These are phyloP conservation scores for Rhynchonema sp. DNA, from an alignment of 2,888 invertebrate species.

Conservation along the genomic window DNA sequence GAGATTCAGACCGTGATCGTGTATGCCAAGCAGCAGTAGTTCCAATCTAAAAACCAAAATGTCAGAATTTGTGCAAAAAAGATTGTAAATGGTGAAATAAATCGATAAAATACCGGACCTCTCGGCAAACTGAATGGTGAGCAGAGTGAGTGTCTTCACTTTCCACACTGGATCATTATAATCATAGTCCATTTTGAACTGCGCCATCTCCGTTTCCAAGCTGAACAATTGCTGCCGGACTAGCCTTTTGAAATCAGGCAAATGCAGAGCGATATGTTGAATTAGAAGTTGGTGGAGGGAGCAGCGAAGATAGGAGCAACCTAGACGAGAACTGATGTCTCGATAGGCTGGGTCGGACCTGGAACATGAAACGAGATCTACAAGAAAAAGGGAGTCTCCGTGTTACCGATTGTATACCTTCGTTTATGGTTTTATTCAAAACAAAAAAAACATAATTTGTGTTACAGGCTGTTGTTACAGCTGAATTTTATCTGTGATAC, in stretches of 20 bases:
- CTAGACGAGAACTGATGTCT: constrained; percentile 12
- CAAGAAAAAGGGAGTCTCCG: too few relatives aligned
- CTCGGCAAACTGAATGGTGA: constrained; percentile 1
- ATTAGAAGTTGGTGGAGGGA: constrained; percentile 13
- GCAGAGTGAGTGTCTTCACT: constrained; percentile 32
- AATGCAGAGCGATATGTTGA: constrained; percentile 13
- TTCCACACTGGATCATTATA: constrained; percentile 31
- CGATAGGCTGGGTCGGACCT: background rate
- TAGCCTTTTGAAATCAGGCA: constrained; percentile 11
- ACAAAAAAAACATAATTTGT: too few relatives aligned
- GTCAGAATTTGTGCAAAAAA: background rate
- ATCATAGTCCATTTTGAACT: constrained; percentile 11
- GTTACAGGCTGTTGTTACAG: too few relatives aligned
- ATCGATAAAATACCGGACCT: too few relatives aligned
- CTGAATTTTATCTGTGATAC: too few relatives aligned
- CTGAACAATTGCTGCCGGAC: constrained; percentile 9
- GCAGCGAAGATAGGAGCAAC: constrained; percentile 13
- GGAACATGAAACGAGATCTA: too few relatives aligned
- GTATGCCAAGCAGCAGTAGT: background rate
- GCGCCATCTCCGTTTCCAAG: background rate
- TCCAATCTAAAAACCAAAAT: background rate
- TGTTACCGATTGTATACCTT: too few relatives aligned
- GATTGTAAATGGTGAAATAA: background rate
- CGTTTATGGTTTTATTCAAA: too few relatives aligned
- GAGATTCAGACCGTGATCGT: background rate